A percentile compares a stretch with the other conserved stretches of the same genome.
Conservation (phyloP, 2,797 vertebrate genomes). For the Acanthornis magna region DNA sequence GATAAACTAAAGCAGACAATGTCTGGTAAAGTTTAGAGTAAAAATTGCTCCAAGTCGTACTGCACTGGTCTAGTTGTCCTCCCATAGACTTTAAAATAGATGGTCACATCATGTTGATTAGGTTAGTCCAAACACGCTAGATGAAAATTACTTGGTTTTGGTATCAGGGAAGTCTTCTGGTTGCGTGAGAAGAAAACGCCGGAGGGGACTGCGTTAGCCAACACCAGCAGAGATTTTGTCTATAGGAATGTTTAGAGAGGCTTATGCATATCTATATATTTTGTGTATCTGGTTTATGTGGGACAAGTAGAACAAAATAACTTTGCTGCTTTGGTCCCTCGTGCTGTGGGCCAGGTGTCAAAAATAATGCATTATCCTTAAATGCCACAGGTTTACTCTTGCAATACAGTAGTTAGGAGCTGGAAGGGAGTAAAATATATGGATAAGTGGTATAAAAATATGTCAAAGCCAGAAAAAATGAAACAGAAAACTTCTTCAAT, state of each 20-base stretch:
- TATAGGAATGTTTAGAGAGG: neutral
- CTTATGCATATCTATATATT: neutral
- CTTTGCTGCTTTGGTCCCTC: neutral
- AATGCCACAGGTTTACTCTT: neutral
- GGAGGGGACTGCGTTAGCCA: neutral
- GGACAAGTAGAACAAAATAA: neutral
- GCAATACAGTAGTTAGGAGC: neutral
- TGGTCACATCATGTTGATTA: constrained; percentile 36
- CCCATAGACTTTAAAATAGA: neutral
- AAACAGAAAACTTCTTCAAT: neutral
- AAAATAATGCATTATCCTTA: neutral
- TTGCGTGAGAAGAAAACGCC: neutral
- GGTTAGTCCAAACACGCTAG: neutral
- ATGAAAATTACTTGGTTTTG: constrained; percentile 34
- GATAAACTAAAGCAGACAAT: constrained; percentile 72
- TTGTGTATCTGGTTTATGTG: neutral
- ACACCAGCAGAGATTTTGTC: neutral
- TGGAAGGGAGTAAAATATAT: neutral
- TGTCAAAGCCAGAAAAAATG: neutral
- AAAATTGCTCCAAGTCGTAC: constrained; percentile 49
- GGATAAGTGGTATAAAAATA: neutral
- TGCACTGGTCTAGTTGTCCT: constrained; percentile 21
- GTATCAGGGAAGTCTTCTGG: neutral
- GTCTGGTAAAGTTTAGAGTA: constrained; percentile 70
- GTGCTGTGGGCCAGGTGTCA: neutral